phyloP scores from a whole-genome alignment of 2,113 vertebrate genomes.

The Panthera uncia region DNA sequence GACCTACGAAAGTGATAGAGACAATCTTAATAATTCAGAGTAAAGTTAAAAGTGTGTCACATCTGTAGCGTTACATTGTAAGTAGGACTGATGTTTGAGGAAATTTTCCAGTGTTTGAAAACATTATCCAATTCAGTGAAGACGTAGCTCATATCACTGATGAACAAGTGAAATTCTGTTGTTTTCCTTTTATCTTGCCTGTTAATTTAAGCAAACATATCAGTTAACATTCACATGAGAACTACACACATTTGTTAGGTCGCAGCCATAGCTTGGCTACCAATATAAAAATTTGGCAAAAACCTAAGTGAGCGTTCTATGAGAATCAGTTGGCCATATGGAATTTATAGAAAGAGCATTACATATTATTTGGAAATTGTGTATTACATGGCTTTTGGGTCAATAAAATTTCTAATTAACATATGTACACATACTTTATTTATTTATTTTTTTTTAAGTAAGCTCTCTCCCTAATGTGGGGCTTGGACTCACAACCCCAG shows the following conservation, averaged over 20 bases:
- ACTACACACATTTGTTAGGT: not conserved
- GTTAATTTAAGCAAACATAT: not conserved
- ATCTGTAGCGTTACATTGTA: not conserved
- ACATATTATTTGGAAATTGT: not conserved
- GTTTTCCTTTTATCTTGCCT: not conserved
- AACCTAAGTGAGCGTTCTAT: not conserved
- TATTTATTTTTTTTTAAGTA: not conserved
- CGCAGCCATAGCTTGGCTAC: not conserved
- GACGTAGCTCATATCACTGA: not conserved
- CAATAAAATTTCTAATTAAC: not conserved
- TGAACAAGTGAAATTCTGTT: not conserved
- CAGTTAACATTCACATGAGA: not conserved
- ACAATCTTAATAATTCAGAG: not conserved
- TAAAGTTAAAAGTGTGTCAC: not conserved
- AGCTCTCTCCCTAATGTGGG: not conserved
- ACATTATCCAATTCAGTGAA: not conserved
- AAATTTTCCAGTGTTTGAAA: not conserved
- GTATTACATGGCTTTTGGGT: not conserved
- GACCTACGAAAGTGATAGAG: not conserved
- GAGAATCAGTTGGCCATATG: not conserved
- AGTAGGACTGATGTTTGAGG: not conserved
- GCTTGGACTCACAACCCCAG: not conserved
- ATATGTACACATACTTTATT: not conserved
- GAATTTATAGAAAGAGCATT: not conserved
- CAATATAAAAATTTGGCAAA: not conserved